Evolutionary conservation across 2,113 vertebrate species (phyloP).

Genomic region (Oreochromis tanganicae): DNA sequence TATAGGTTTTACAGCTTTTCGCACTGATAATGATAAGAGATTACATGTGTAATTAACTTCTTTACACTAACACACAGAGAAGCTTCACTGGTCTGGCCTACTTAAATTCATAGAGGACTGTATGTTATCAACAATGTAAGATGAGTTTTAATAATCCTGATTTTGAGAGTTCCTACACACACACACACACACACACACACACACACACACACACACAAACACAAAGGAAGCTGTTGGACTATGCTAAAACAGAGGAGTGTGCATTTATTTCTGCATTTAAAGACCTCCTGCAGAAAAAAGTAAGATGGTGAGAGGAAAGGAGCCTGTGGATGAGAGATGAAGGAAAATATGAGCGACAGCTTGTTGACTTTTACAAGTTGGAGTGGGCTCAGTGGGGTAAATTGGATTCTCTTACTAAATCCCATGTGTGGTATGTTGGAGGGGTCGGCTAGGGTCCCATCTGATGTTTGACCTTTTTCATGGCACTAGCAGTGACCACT

Average conservation of each 20-base stretch:
- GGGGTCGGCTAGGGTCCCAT: constrained; percentile 19
- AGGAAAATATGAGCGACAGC: constrained; percentile 28
- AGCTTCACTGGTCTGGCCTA: background rate
- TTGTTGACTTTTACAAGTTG: constrained; percentile 52
- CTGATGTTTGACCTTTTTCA: constrained; percentile 31
- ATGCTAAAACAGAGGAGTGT: background rate
- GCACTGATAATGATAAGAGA: background rate
- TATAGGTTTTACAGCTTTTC: background rate
- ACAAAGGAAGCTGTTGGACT: background rate
- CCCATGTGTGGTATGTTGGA: constrained; percentile 26
- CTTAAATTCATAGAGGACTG: background rate
- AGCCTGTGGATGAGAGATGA: background rate
- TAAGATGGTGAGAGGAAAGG: background rate
- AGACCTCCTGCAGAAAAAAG: background rate
- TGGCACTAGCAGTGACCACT: constrained; percentile 18
- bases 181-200: no score
- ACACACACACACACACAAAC: no score
- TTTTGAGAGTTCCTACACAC: background rate
- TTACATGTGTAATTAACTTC: background rate
- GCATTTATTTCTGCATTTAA: background rate
- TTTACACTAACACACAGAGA: background rate
- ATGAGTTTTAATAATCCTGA: background rate
- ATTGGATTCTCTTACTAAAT: constrained; percentile 35
- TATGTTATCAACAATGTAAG: background rate
- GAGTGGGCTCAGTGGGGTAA: background rate